Conservation (phyloP, 2,113 vertebrate species). For the Ageneiosus marmoratus region DNA sequence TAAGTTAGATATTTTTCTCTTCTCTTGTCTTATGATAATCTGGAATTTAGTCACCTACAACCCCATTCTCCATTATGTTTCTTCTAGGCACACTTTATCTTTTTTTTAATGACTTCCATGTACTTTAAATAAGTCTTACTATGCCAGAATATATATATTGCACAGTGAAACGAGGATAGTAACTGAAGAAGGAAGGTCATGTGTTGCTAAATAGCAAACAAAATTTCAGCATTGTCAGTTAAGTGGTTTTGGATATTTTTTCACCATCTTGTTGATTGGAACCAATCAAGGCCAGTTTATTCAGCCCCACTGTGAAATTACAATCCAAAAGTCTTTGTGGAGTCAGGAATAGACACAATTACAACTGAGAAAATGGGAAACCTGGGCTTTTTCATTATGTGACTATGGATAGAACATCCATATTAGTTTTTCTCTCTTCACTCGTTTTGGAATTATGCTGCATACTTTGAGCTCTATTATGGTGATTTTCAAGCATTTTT, state of each 20-base stretch:
- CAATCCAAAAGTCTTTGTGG: conserved; percentile 27
- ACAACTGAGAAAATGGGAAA: conserved; percentile 1
- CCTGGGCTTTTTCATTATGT: conserved; percentile 15
- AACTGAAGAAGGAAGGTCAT: background rate
- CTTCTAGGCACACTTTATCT: background rate
- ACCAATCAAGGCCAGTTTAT: conserved; percentile 15
- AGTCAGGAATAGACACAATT: conserved; percentile 14
- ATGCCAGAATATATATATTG: background rate
- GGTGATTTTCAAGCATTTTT: background rate
- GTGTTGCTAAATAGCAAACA: background rate
- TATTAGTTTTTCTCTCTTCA: background rate
- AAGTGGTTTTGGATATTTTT: background rate
- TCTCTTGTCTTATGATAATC: background rate
- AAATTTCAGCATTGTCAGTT: background rate
- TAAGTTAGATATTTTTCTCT: background rate
- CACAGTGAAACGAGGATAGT: background rate
- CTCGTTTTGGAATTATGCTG: background rate
- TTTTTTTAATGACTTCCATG: background rate
- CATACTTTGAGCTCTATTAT: background rate
- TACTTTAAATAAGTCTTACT: background rate
- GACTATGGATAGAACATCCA: background rate
- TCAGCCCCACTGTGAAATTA: conserved; percentile 15
- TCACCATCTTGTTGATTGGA: conserved; percentile 17
- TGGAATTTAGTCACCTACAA: background rate
- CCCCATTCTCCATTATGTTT: background rate